phyloP scores from a whole-genome alignment of 2,113 vertebrate species.

The Macrotis lagotis region DNA sequence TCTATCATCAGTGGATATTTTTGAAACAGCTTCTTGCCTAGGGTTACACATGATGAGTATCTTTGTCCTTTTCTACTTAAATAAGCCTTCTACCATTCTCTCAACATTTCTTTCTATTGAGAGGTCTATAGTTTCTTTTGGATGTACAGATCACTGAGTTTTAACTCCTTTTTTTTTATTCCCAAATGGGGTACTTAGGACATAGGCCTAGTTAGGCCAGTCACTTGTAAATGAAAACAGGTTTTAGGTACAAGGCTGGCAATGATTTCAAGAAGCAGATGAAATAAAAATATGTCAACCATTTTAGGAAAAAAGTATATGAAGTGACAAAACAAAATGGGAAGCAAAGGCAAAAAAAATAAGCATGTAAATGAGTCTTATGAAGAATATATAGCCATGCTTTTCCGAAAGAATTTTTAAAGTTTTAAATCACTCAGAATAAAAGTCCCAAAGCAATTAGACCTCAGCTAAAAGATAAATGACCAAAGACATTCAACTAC shows the following conservation, averaged over 20 bases:
- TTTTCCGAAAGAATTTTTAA: conserved; percentile 27
- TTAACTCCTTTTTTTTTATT: not conserved
- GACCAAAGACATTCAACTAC: not conserved
- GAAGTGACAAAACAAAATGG: not conserved
- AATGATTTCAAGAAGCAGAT: not conserved
- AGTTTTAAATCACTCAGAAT: not conserved
- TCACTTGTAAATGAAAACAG: not conserved
- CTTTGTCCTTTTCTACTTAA: conserved; percentile 3
- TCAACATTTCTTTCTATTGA: not conserved
- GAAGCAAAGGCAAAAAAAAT: conserved; percentile 12
- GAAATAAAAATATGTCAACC: not conserved
- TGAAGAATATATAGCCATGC: not conserved
- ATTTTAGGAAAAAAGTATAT: not conserved
- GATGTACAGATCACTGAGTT: not conserved
- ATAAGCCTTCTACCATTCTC: not conserved
- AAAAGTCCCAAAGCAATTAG: not conserved
- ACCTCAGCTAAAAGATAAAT: conserved; percentile 18
- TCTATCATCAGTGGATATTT: not conserved
- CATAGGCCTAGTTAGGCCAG: not conserved
- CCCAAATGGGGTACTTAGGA: not conserved
- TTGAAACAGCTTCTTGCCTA: not conserved
- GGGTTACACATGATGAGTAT: not conserved
- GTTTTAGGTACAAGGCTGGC: not conserved
- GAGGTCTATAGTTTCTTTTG: not conserved
- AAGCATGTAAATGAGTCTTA: not conserved